Conservation (phyloP, 2,797 vertebrate genomes). For the Botia kubotai region DNA sequence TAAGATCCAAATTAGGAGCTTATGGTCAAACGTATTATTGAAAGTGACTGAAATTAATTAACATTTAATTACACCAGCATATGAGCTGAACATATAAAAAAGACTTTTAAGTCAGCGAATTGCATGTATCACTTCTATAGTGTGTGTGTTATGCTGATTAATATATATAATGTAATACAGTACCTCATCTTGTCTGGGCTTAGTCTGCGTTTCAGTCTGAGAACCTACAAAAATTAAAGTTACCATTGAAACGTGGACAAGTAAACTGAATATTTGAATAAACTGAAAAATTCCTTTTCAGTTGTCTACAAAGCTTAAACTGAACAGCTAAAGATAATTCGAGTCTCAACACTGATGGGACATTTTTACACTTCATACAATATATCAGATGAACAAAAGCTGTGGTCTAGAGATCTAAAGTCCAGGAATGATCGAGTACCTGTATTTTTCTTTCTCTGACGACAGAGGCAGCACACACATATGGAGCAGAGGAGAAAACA, state of each 20-base stretch:
- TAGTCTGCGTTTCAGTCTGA: constrained; percentile 12
- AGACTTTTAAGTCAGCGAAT: neutral
- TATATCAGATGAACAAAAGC: neutral
- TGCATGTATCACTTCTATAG: neutral
- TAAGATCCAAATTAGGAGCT: too few species aligned
- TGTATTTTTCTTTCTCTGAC: constrained; percentile 18
- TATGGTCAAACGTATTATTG: too few species aligned
- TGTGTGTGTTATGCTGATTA: neutral
- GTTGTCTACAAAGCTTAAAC: neutral
- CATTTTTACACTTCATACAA: too few species aligned
- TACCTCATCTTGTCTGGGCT: constrained; percentile 8
- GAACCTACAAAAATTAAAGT: neutral
- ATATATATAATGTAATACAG: neutral
- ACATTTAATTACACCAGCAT: too few species aligned
- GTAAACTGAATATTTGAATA: neutral
- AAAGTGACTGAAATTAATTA: too few species aligned
- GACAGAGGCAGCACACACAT: constrained; percentile 36
- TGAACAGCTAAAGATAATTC: neutral
- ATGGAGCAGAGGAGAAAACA: constrained; percentile 44
- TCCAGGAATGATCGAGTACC: constrained; percentile 23
- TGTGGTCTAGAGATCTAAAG: too few species aligned
- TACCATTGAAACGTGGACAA: neutral
- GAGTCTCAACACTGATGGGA: too few species aligned
- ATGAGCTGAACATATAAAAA: neutral
- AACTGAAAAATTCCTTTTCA: neutral